Conservation (phyloP, 1,140 invertebrate species). For the Hermetia illucens region DNA sequence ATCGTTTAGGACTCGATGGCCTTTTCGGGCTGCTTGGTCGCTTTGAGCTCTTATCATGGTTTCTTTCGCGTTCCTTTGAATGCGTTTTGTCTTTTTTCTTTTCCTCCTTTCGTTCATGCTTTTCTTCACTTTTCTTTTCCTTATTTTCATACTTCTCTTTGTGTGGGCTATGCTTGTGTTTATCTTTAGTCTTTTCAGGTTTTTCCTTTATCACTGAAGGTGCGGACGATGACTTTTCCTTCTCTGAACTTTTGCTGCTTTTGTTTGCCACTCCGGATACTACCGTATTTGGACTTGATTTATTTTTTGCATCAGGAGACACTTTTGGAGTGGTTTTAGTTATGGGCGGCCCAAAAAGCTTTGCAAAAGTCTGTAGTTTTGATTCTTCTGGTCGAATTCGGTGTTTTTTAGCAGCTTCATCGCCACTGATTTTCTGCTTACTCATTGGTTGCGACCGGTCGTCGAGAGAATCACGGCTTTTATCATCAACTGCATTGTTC, state of each 20-base stretch:
- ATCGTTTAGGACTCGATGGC: constrained; percentile 10
- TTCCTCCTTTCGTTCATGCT: constrained; percentile 46
- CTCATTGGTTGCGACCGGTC: constrained; percentile 38
- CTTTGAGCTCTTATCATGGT: constrained; percentile 46
- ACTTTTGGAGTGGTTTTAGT: constrained; percentile 44
- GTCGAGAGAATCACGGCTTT: constrained; percentile 10
- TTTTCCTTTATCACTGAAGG: constrained; percentile 27
- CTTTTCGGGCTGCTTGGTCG: constrained; percentile 39
- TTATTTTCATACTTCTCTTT: constrained; percentile 39
- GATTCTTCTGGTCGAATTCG: constrained; percentile 45
- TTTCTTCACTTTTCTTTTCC: constrained; percentile 38
- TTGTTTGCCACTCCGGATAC: no score
- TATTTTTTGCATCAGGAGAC: constrained; percentile 25
- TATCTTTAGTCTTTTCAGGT: constrained; percentile 47
- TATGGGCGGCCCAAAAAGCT: constrained; percentile 66
- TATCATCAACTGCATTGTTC: constrained; percentile 8
- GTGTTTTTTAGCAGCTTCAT: constrained; percentile 41
- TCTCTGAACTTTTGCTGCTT: no score
- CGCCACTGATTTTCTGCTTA: constrained; percentile 49
- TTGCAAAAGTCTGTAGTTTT: constrained; percentile 51
- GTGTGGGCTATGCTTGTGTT: constrained; percentile 39
- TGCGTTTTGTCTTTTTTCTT: constrained; percentile 45
- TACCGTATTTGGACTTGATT: constrained; percentile 8
- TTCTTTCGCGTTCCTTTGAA: constrained; percentile 42
- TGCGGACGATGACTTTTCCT: no score